Conservation (phyloP, 2,113 vertebrate species). For the Engraulis encrasicolus region DNA sequence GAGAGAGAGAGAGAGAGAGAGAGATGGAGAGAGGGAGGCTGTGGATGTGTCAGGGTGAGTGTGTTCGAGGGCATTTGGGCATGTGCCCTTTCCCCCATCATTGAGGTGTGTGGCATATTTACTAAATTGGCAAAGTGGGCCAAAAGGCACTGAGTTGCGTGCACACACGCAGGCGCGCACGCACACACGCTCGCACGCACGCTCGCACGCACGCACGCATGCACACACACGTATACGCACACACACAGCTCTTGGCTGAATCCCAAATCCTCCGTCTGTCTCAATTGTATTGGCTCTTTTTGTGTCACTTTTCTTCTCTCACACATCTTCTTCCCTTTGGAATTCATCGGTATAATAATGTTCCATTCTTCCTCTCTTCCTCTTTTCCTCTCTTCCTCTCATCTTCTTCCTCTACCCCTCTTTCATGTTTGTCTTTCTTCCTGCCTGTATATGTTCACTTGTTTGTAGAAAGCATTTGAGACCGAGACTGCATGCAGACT, state of each 20-base stretch:
- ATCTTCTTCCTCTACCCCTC: background rate
- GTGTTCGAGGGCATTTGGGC: background rate
- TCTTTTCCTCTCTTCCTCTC: background rate
- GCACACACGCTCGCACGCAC: slow-evolving; percentile 1
- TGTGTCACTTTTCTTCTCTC: background rate
- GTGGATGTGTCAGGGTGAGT: background rate
- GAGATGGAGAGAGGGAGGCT: too few relatives aligned
- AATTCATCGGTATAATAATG: too few relatives aligned
- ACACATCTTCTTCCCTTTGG: too few relatives aligned
- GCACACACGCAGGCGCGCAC: background rate
- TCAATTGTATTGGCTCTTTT: background rate
- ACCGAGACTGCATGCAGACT: too few relatives aligned
- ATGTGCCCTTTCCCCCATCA: background rate
- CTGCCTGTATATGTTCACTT: too few relatives aligned
- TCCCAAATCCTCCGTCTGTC: background rate
- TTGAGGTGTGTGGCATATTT: background rate
- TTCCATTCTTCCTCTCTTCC: too few relatives aligned
- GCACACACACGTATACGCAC: slow-evolving; percentile 22
- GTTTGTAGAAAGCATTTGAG: too few relatives aligned
- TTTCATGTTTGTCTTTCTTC: background rate
- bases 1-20: too few relatives aligned
- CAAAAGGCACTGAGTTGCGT: too few relatives aligned
- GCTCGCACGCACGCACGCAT: background rate
- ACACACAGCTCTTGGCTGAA: slow-evolving; percentile 3
- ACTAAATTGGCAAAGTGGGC: background rate